phyloP scores from a whole-genome alignment of 1,140 invertebrate species.

The Saccostrea cuccullata region DNA sequence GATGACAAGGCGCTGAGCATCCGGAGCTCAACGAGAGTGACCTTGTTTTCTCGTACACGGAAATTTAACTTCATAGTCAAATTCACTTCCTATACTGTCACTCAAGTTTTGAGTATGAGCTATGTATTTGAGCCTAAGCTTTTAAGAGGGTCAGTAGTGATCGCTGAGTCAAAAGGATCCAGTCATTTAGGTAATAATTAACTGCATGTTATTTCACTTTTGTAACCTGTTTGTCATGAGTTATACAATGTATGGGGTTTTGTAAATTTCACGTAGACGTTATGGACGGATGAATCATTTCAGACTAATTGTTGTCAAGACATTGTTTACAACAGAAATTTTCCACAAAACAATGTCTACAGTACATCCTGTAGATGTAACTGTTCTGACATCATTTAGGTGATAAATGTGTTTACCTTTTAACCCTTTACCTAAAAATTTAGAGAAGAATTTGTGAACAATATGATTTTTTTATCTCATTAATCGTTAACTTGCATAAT shows the following conservation, averaged over 20 bases:
- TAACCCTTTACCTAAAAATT: not conserved
- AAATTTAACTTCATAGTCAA: conserved; percentile 27
- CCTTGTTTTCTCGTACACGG: conserved; percentile 34
- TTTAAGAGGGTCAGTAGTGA: conserved; percentile 11
- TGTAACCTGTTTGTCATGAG: not conserved
- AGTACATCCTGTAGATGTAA: conserved; percentile 11
- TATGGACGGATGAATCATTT: conserved; percentile 6
- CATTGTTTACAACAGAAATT: conserved; percentile 17
- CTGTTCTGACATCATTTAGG: not conserved
- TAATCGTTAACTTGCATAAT: not conserved
- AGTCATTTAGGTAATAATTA: not conserved
- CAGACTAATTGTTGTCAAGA: conserved; percentile 22
- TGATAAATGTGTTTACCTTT: not conserved
- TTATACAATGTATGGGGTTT: not conserved
- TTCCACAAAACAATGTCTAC: conserved; percentile 20
- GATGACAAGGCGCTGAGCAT: conserved; percentile 24
- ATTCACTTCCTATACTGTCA: conserved; percentile 27
- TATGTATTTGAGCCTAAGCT: not conserved
- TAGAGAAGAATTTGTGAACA: not conserved
- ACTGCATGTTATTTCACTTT: conserved; percentile 5
- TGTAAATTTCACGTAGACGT: not conserved
- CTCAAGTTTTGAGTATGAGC: not conserved
- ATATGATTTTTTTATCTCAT: not conserved
- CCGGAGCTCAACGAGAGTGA: conserved; percentile 19
- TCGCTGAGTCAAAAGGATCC: not conserved